Percentiles rank a stretch among this genome's conserved stretches.
phyloP scores from a whole-genome alignment of 1,140 invertebrate genomes.

The Mactra quadrangularis region DNA sequence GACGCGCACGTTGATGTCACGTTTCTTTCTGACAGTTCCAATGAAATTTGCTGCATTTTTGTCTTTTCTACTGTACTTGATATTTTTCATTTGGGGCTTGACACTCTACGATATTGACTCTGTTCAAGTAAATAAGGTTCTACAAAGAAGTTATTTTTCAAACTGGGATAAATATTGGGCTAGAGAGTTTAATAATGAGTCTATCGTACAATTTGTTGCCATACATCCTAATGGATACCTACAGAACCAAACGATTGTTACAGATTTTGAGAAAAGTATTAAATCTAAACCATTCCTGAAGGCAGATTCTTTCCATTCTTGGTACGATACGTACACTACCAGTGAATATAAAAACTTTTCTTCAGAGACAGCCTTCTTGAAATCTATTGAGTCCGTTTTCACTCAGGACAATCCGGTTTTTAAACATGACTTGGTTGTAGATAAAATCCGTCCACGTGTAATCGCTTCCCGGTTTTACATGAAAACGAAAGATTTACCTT shows the following conservation, averaged over 20 bases:
- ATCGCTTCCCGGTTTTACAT: constrained; percentile 32
- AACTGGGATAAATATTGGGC: constrained; percentile 30
- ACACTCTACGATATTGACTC: constrained; percentile 24
- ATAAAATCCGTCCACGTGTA: neutral
- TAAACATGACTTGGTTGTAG: constrained; percentile 19
- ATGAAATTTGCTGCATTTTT: constrained; percentile 2
- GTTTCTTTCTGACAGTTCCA: constrained; percentile 8
- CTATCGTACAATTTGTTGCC: constrained; percentile 10
- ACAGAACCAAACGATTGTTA: neutral
- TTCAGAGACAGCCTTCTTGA: neutral
- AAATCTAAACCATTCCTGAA: neutral
- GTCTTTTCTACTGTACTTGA: constrained; percentile 6
- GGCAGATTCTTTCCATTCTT: neutral
- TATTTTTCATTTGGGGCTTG: constrained; percentile 25
- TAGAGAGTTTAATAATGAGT: constrained; percentile 27
- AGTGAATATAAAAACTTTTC: neutral
- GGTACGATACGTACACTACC: constrained; percentile 14
- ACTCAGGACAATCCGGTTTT: constrained; percentile 2
- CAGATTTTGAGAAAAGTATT: constrained; percentile 26
- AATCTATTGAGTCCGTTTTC: neutral
- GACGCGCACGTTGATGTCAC: neutral
- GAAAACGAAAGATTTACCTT: constrained; percentile 12
- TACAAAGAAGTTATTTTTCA: constrained; percentile 9
- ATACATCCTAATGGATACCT: constrained; percentile 24
- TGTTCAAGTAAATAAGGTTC: constrained; percentile 19